Base-by-base conservation (phyloP, 1,140 invertebrate genomes). In the Ericerus pela region DNA sequence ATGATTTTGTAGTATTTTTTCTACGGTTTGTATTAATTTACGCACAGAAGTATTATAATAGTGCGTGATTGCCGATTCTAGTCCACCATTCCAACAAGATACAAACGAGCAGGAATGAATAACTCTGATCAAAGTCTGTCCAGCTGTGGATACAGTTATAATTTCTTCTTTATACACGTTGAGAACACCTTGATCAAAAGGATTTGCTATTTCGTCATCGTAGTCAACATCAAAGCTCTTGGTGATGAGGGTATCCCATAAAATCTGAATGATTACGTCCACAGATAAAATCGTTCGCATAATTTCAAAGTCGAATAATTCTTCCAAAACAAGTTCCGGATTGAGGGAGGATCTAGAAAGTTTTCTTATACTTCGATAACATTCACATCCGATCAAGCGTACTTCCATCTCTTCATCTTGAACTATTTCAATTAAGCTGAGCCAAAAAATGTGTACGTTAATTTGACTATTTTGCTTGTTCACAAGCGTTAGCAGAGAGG, bases 381-480 rank as follows among this genome's bases (percentile, higher is more conserved):
- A 47, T 10, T 2, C 18, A 24, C 41, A 24, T 2, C 41, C 41
- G 2, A 47, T 47, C 2, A 3, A 4, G 22, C 41, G 41, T 12
- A 47, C 26, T 24, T 47, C 41, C 22, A 24, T 4, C 26, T 47
- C 41, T 47, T 47, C 41, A 24, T 47, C 41, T 47, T 47, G 41
- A 22, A 47, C 20, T 22, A 47, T 24, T 2, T 47, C 41, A 2
- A 47, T 24, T 2, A 47, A 5, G 4, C 22, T 47, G 2, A 4
- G 22, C 41, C 41, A 47, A 22, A 47, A 12, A 24, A 22, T 47
- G 14, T 24, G 2, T 5, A 24, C 18, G 18, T 47, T 22, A 4
- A 22, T 22, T 20, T 4, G 14, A 47, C 26, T 24, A 8, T 10
- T n/a, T n/a, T 2, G 10, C 4, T 47, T 22, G 16, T 22, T 8